Evolutionary conservation across 2,113 vertebrate species (phyloP).

Genomic region (Nanorana parkeri): DNA sequence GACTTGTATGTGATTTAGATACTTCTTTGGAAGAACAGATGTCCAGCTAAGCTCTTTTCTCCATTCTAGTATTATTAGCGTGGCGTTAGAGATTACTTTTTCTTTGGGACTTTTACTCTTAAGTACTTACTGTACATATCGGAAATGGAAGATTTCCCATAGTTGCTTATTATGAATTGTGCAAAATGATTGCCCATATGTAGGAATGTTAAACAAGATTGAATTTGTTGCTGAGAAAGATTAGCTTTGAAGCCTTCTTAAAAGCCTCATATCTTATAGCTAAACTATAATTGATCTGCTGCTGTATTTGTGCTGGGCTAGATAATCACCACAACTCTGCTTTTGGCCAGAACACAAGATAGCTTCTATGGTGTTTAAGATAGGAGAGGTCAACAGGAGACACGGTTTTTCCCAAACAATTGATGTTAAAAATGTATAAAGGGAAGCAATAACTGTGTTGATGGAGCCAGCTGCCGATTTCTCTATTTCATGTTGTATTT

Average conservation of each 20-base stretch:
- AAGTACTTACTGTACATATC: constrained; percentile 58
- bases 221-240: constrained; percentile 59
- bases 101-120: constrained; percentile 58
- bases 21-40: too few relatives aligned
- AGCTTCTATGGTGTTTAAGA: constrained; percentile 45
- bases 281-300: constrained; percentile 58
- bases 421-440: too few relatives aligned
- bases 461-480: too few relatives aligned
- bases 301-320: neutral
- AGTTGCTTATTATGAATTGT: constrained; percentile 53
- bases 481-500: too few relatives aligned
- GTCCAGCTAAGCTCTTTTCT: too few relatives aligned
- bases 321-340: constrained; percentile 55
- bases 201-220: constrained; percentile 58
- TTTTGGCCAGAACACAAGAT: constrained; percentile 25
- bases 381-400: neutral
- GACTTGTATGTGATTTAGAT: too few relatives aligned
- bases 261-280: constrained; percentile 51
- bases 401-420: too few relatives aligned
- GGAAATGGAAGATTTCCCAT: neutral
- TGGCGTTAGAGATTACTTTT: constrained; percentile 57
- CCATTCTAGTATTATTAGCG: constrained; percentile 68
- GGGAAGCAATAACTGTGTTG: too few relatives aligned
- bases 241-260: constrained; percentile 59
- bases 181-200: constrained; percentile 57